Evolutionary conservation across 1,140 invertebrate species (phyloP).

Genomic region (Aphaenogaster rudis): DNA sequence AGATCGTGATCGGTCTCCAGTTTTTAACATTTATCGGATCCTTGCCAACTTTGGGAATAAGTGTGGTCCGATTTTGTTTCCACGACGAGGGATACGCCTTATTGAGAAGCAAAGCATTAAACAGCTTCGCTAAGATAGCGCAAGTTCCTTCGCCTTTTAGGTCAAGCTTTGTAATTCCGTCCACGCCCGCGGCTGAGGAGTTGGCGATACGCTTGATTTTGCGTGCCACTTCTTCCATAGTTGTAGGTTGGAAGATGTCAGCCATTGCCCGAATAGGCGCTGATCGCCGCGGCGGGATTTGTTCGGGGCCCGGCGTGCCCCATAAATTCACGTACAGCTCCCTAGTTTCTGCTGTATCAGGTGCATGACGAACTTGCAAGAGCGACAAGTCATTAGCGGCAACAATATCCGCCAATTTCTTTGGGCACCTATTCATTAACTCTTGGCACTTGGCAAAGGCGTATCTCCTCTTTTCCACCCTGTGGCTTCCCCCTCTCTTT

Average conservation of each 20-base stretch:
- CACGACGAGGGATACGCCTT: constrained; percentile 48
- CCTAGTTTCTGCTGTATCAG: rapidly evolving
- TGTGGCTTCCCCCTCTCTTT: too few relatives aligned
- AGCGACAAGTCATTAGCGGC: constrained; percentile 25
- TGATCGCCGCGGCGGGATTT: too few relatives aligned
- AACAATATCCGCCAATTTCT: constrained; percentile 42
- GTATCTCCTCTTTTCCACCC: too few relatives aligned
- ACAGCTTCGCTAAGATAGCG: constrained; percentile 4
- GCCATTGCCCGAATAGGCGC: too few relatives aligned
- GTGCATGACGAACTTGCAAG: background rate
- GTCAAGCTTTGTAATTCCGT: background rate
- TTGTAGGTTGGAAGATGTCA: too few relatives aligned
- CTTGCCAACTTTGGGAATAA: constrained; percentile 71
- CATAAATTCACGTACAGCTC: constrained; percentile 14
- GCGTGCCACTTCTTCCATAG: too few relatives aligned
- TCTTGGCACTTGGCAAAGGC: constrained; percentile 47
- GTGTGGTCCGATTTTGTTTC: constrained; percentile 66
- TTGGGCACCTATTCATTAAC: constrained; percentile 32
- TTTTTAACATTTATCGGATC: constrained; percentile 45
- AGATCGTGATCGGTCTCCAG: constrained; percentile 75
- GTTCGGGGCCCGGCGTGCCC: background rate
- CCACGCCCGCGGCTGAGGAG: background rate
- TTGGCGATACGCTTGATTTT: too few relatives aligned
- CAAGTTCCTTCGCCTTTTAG: background rate
- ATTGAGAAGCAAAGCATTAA: constrained; percentile 38